Conservation (phyloP, 1,140 invertebrate species). For the Probaryconus sp. region DNA sequence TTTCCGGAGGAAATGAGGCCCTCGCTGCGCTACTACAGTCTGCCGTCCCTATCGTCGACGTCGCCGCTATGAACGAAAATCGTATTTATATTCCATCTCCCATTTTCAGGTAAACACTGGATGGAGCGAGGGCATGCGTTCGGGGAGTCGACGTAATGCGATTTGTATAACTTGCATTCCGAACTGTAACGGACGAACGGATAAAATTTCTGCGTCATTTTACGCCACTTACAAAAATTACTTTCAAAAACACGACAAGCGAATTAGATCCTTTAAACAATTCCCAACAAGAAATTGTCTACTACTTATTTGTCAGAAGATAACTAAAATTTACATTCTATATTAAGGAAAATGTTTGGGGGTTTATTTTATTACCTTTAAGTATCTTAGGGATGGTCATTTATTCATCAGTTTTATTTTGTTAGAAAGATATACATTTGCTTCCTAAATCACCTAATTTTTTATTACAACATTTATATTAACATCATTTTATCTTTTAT, state of each 20-base stretch:
- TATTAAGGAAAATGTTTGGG: too few relatives aligned
- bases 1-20: conserved; percentile 75
- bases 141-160: conserved; percentile 30
- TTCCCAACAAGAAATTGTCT: too few relatives aligned
- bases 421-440: too few relatives aligned
- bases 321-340: too few relatives aligned
- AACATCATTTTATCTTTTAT: too few relatives aligned
- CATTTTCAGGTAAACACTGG: conserved; percentile 58
- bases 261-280: conserved; percentile 1
- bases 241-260: conserved; percentile 1
- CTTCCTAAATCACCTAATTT: too few relatives aligned
- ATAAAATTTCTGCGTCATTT: conserved; percentile 29
- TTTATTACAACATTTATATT: too few relatives aligned
- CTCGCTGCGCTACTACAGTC: conserved; percentile 41
- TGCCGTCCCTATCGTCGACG: conserved; percentile 22
- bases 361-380: too few relatives aligned
- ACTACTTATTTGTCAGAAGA: too few relatives aligned
- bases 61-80: conserved; percentile 61
- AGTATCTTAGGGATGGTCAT: too few relatives aligned
- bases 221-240: conserved; percentile 25
- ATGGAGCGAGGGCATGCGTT: conserved; percentile 37
- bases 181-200: conserved; percentile 25
- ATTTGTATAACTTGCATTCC: conserved; percentile 58
- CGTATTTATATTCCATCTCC: conserved; percentile 64
- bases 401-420: too few relatives aligned